phyloP scores from a whole-genome alignment of 2,113 vertebrate genomes.

The Monarcha castaneiventris region DNA sequence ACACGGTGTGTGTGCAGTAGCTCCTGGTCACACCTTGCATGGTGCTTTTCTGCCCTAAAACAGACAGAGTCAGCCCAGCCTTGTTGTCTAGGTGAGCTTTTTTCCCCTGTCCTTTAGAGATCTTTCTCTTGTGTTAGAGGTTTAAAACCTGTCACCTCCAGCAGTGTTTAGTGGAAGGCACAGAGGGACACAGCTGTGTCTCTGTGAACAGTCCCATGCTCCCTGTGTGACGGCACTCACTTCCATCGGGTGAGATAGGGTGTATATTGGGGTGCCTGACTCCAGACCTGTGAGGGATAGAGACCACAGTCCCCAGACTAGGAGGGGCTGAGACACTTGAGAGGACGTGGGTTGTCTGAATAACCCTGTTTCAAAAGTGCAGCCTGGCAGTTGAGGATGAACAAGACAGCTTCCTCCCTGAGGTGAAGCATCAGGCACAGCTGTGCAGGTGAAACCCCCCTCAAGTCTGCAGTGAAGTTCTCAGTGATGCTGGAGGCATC shows the following conservation, averaged over 20 bases:
- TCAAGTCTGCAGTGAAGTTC: neutral
- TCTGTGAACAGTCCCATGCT: neutral
- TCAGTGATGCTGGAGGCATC: neutral
- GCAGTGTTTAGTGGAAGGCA: neutral
- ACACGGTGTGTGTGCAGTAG: neutral
- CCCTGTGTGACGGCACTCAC: rapidly evolving
- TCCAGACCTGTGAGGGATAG: neutral
- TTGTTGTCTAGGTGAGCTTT: neutral
- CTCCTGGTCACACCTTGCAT: neutral
- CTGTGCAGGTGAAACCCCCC: slow-evolving; percentile 29
- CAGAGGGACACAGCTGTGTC: neutral
- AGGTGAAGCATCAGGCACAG: slow-evolving; percentile 24
- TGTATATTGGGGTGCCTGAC: neutral
- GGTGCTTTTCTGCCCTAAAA: neutral
- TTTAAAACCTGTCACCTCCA: neutral
- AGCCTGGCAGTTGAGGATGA: neutral
- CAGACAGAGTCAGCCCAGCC: neutral
- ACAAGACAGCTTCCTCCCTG: neutral
- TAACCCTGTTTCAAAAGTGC: neutral
- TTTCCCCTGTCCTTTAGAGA: neutral
- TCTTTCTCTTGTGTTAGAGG: neutral
- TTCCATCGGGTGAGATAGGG: neutral
- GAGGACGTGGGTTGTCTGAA: neutral
- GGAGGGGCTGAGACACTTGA: neutral
- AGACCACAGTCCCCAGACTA: neutral